Percentiles rank a stretch among this genome's conserved stretches.
These are phyloP conservation scores for Diarsia brunnea DNA, from an alignment of 2,888 invertebrate genomes.

Conservation along the genomic window DNA sequence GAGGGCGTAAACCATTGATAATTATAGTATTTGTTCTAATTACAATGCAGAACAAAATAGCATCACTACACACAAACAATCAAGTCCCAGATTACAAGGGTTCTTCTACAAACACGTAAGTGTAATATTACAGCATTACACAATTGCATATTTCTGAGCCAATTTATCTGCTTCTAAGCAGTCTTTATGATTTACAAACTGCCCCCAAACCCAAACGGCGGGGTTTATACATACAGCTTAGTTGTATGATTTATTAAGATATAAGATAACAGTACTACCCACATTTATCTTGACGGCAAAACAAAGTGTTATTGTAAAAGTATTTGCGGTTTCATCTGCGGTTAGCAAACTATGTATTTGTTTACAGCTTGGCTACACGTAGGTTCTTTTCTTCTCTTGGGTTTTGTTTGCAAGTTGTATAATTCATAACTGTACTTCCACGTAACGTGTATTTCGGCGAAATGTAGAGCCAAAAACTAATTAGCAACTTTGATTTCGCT, in stretches of 20 bases:
- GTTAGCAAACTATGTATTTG: constrained; percentile 2
- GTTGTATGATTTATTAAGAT: constrained; percentile 25
- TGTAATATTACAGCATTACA: neutral
- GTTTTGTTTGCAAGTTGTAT: neutral
- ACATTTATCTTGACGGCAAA: constrained; percentile 7
- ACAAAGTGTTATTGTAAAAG: constrained; percentile 17
- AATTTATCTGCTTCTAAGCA: constrained; percentile 11
- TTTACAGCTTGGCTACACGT: neutral
- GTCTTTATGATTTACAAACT: neutral
- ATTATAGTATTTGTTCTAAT: constrained; percentile 3
- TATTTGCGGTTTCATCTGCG: constrained; percentile 33
- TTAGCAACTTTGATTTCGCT: neutral
- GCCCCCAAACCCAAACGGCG: neutral
- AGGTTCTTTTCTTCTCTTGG: neutral
- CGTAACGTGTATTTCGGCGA: too few relatives aligned
- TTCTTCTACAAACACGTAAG: neutral
- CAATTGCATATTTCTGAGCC: neutral
- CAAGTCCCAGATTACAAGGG: neutral
- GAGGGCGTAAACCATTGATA: constrained; percentile 27
- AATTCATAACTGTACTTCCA: too few relatives aligned
- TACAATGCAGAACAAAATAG: neutral
- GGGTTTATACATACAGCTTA: neutral
- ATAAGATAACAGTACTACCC: neutral
- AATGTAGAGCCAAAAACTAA: neutral
- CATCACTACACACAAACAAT: neutral